These are phyloP conservation scores for Chymomyza procnemis DNA, from an alignment of 2,888 invertebrate species.

Conservation along the genomic window DNA sequence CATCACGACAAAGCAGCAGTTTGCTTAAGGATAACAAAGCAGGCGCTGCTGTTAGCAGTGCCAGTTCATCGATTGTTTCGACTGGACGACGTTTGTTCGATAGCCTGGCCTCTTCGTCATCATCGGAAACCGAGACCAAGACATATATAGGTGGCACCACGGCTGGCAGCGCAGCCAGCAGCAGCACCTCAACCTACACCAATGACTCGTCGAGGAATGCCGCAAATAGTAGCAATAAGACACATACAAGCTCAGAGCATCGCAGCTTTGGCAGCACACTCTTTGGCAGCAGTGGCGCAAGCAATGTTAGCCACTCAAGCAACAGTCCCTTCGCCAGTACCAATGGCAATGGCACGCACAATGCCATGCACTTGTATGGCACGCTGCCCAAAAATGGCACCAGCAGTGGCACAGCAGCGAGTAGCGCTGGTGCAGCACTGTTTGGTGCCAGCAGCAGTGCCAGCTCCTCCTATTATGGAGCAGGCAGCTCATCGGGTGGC, in stretches of 20 bases:
- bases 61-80: constrained; percentile 67
- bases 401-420: constrained; percentile 29
- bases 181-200: constrained; percentile 67
- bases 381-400: constrained; percentile 76
- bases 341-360: constrained; percentile 66
- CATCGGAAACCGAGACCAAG: constrained; percentile 66
- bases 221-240: constrained; percentile 71
- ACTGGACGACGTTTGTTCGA: constrained; percentile 74
- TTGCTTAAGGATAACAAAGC: constrained; percentile 48
- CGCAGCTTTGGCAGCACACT: constrained; percentile 67
- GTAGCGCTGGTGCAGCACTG: constrained; percentile 44
- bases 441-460: constrained; percentile 51
- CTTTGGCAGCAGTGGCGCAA: constrained; percentile 63
- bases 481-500: constrained; percentile 59
- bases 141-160: constrained; percentile 61
- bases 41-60: constrained; percentile 51
- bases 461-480: constrained; percentile 63
- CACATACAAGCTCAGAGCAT: constrained; percentile 74
- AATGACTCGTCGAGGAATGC: constrained; percentile 74
- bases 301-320: constrained; percentile 63
- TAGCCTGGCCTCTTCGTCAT: constrained; percentile 71
- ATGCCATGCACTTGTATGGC: constrained; percentile 76
- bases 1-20: constrained; percentile 41
- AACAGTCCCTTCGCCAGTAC: constrained; percentile 65
- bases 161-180: constrained; percentile 54